Percentiles rank a stretch among this genome's conserved stretches.
phyloP scores from a whole-genome alignment of 2,888 invertebrate species.

The Apotomis turbidana region DNA sequence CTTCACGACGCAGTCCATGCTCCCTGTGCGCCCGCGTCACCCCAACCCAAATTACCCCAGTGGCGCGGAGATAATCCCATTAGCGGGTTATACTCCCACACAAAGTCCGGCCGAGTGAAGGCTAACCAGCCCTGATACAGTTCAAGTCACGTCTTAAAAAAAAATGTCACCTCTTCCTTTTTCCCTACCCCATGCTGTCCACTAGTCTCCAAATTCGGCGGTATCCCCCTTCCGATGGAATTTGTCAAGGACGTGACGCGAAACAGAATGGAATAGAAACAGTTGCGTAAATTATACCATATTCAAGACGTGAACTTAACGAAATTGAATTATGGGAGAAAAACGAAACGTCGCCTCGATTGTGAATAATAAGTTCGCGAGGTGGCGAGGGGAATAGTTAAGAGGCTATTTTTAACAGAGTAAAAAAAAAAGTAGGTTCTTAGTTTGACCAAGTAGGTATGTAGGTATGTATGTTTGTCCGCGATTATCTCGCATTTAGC shows the following conservation, averaged over 20 bases:
- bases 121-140: too few relatives aligned
- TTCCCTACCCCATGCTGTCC: slow-evolving; percentile 16
- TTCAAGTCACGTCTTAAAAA: too few relatives aligned
- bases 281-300: slow-evolving; percentile 42
- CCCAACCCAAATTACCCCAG: too few relatives aligned
- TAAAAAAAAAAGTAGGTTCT: too few relatives aligned
- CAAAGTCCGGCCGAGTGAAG: too few relatives aligned
- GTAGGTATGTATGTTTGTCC: too few relatives aligned
- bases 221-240: slow-evolving; percentile 40
- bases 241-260: slow-evolving; percentile 42
- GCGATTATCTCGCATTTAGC: too few relatives aligned
- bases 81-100: too few relatives aligned
- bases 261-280: slow-evolving; percentile 41
- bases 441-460: not conserved
- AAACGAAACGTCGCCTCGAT: slow-evolving; percentile 28
- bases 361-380: slow-evolving; percentile 31
- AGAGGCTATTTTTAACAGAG: slow-evolving; percentile 15
- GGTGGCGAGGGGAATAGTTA: slow-evolving; percentile 20
- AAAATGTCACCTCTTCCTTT: slow-evolving; percentile 9
- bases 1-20: too few relatives aligned
- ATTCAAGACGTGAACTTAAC: slow-evolving; percentile 36
- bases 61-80: too few relatives aligned
- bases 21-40: too few relatives aligned
- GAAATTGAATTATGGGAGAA: slow-evolving; percentile 40
- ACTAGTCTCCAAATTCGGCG: slow-evolving; percentile 40